These are phyloP conservation scores for Clarias pachynema DNA, from an alignment of 2,797 vertebrate species.

Conservation along the genomic window DNA sequence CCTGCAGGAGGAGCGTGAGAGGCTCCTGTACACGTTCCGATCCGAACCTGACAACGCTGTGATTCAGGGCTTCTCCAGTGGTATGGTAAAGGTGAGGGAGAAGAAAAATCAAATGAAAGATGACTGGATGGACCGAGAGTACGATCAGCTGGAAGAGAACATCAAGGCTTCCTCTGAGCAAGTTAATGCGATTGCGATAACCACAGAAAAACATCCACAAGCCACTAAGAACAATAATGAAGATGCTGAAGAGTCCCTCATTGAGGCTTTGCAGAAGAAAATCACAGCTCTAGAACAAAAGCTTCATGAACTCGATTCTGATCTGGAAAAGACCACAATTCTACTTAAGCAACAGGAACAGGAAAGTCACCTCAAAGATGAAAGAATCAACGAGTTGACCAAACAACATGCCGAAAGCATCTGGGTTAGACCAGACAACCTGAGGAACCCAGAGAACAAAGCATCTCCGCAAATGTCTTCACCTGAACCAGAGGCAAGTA, in stretches of 20 bases:
- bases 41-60: conserved; percentile 55
- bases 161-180: conserved; percentile 51
- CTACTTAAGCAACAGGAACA: conserved; percentile 78
- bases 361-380: conserved; percentile 78
- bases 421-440: conserved; percentile 67
- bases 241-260: conserved; percentile 22
- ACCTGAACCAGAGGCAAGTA: background rate
- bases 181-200: conserved; percentile 31
- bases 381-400: conserved; percentile 77
- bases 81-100: background rate
- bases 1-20: conserved; percentile 71
- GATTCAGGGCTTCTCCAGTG: conserved; percentile 30
- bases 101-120: conserved; percentile 40
- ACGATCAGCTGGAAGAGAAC: conserved; percentile 50
- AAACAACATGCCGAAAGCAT: conserved; percentile 62
- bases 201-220: background rate
- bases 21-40: conserved; percentile 62
- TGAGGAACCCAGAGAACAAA: conserved; percentile 20
- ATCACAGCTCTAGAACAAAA: conserved; percentile 81
- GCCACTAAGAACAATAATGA: background rate
- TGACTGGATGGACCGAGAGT: conserved; percentile 58
- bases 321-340: conserved; percentile 74
- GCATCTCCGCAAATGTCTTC: conserved; percentile 17
- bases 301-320: conserved; percentile 76
- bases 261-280: conserved; percentile 76